Percentiles rank a stretch among this genome's conserved stretches.
Conservation (phyloP, 2,113 vertebrate species). For the Pionites leucogaster region DNA sequence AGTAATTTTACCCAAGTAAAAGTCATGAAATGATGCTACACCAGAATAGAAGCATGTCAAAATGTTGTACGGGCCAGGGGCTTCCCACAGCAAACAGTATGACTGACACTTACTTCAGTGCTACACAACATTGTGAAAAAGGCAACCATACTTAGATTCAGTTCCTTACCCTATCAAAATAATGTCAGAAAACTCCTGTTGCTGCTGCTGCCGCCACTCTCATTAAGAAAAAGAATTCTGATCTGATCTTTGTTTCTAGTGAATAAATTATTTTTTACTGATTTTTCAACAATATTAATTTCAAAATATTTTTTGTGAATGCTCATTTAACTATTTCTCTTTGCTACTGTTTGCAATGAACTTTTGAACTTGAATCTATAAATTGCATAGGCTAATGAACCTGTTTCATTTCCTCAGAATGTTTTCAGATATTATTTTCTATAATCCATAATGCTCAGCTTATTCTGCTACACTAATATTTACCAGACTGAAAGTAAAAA, state of each 20-base stretch:
- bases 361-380: background rate
- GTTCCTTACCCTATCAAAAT: background rate
- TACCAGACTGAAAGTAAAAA: background rate
- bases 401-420: background rate
- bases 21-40: background rate
- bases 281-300: background rate
- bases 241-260: background rate
- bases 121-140: background rate
- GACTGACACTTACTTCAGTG: background rate
- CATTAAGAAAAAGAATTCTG: background rate
- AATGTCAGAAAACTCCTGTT: background rate
- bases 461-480: background rate
- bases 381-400: background rate
- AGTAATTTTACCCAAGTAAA: background rate
- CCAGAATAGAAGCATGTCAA: accelerated
- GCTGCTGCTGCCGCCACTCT: background rate
- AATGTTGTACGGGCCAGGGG: background rate
- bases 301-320: background rate
- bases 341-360: background rate
- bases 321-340: background rate
- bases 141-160: no score
- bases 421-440: background rate
- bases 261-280: background rate
- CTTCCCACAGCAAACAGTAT: accelerated
- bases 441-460: background rate